Conservation (phyloP, 2,888 invertebrate genomes). For the Limnephilus auricula region DNA sequence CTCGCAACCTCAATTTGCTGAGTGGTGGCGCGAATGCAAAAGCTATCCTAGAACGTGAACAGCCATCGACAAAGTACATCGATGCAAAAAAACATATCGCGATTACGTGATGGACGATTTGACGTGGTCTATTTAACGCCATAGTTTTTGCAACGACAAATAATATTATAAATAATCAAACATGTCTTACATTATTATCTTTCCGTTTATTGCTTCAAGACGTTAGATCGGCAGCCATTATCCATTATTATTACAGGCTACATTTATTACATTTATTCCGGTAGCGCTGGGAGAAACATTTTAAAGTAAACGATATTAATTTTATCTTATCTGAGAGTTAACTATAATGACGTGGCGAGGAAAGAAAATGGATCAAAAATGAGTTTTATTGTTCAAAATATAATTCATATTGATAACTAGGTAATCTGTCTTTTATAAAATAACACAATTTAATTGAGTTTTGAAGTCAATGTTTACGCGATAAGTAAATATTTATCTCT, state of each 20-base stretch:
- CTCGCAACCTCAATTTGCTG: not conserved
- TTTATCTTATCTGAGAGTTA: not conserved
- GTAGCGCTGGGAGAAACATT: not conserved
- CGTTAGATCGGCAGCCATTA: not conserved
- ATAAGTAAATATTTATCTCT: too few relatives aligned
- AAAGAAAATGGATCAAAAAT: not conserved
- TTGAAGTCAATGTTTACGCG: not conserved
- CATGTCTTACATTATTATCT: not conserved
- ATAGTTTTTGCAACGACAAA: constrained; percentile 14
- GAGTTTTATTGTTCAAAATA: not conserved
- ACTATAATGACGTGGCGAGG: not conserved
- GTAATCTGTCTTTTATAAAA: not conserved
- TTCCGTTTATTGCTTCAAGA: not conserved
- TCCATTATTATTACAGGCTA: not conserved
- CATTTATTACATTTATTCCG: not conserved
- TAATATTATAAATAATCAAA: not conserved
- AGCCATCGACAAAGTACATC: too few relatives aligned
- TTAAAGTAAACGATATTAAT: not conserved
- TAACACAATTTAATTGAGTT: not conserved
- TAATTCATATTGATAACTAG: not conserved
- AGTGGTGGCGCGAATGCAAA: not conserved
- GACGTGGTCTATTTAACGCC: constrained; percentile 18
- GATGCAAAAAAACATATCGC: not conserved
- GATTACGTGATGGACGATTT: constrained; percentile 1
- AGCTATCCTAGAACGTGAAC: not conserved